Evolutionary conservation across 1,140 invertebrate species (phyloP).

Genomic region (Tetragnatha versicolor): DNA sequence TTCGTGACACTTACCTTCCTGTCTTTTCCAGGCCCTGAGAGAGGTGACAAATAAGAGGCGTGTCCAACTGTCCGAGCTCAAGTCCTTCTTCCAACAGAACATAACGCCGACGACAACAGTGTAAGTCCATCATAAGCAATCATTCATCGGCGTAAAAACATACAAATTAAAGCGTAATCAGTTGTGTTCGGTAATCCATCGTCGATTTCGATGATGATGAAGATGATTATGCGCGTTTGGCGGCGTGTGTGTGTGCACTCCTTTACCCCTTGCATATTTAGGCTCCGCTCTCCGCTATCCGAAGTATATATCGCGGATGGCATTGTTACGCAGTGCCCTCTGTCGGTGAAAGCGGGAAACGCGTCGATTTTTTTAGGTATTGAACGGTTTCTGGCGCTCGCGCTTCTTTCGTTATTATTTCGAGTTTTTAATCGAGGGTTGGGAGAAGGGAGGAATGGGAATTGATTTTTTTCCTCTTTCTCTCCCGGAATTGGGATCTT

Average conservation of each 20-base stretch:
- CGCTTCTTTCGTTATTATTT: too few species aligned
- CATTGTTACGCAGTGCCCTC: slow-evolving; percentile 31
- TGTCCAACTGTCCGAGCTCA: slow-evolving; percentile 36
- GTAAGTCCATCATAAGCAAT: slow-evolving; percentile 14
- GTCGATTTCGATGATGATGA: too few species aligned
- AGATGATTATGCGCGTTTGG: too few species aligned
- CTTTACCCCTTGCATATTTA: slow-evolving; percentile 50
- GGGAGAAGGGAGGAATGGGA: neutral
- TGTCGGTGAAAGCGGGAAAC: neutral
- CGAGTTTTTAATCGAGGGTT: neutral
- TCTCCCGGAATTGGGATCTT: neutral
- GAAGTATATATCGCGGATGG: slow-evolving; percentile 7
- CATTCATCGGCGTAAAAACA: neutral
- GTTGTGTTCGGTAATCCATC: slow-evolving; percentile 30
- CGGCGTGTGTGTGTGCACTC: neutral
- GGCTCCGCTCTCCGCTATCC: neutral
- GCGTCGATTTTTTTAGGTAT: neutral
- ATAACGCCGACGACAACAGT: neutral
- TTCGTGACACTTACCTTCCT: neutral
- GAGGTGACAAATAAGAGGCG: slow-evolving; percentile 12
- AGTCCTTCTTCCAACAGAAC: slow-evolving; percentile 43
- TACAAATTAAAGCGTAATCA: neutral
- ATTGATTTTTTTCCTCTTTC: neutral
- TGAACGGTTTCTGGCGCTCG: too few species aligned
- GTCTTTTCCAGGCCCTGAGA: neutral